Evolutionary conservation across 2,888 invertebrate genomes (phyloP).

Genomic region (Hirtodrosophila histrioides): DNA sequence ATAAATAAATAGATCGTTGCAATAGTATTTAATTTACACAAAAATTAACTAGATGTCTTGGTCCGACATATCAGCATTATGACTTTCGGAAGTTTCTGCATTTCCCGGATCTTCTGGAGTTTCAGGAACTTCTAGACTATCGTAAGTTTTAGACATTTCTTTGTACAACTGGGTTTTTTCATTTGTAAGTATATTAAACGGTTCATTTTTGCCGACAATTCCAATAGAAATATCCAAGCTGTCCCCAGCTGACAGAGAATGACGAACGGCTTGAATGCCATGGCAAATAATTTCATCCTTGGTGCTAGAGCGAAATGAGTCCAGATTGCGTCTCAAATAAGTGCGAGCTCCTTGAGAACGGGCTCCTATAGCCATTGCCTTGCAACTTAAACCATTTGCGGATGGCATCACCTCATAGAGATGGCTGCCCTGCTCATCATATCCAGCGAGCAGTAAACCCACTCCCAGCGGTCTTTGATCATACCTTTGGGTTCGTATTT

Average conservation of each 20-base stretch:
- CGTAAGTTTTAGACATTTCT: background rate
- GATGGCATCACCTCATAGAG: slow-evolving; percentile 99
- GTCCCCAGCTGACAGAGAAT: slow-evolving; percentile 97
- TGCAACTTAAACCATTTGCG: slow-evolving; percentile 98
- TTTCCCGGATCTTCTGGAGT: background rate
- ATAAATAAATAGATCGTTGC: too few species aligned
- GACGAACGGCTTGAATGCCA: slow-evolving; percentile 95
- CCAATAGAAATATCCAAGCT: slow-evolving; percentile 91
- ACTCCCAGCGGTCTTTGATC: slow-evolving; percentile 98
- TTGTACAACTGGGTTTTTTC: slow-evolving; percentile 85
- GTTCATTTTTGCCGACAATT: slow-evolving; percentile 93
- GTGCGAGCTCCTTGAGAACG: slow-evolving; percentile 99
- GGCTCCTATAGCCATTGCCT: slow-evolving; percentile 99
- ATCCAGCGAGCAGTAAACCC: slow-evolving; percentile 97
- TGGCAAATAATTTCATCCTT: slow-evolving; percentile 96
- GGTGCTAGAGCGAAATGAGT: slow-evolving; percentile 88
- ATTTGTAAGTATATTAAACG: slow-evolving; percentile 92
- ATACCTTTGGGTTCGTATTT: slow-evolving; percentile 97
- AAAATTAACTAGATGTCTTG: too few species aligned
- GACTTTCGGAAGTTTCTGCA: background rate
- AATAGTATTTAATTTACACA: too few species aligned
- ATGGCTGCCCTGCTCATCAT: slow-evolving; percentile 96
- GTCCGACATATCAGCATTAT: too few species aligned
- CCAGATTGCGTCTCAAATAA: slow-evolving; percentile 96
- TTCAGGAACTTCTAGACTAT: background rate